phyloP scores from a whole-genome alignment of 2,888 invertebrate genomes.

The Caenorhabditis angaria region DNA sequence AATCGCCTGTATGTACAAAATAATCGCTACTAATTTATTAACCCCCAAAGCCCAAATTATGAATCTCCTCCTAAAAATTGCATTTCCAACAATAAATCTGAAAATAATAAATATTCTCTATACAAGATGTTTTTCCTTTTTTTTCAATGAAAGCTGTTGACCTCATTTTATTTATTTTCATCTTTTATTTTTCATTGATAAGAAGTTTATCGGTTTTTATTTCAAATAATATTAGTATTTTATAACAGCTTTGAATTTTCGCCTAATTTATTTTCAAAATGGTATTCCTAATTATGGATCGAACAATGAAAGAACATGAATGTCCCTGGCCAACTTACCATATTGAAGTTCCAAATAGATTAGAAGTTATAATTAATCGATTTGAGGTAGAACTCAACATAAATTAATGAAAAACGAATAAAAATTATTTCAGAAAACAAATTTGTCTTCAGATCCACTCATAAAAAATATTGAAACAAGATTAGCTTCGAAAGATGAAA shows the following conservation, averaged over 20 bases:
- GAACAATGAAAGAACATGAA: slow-evolving; percentile 50
- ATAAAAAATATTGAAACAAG: slow-evolving; percentile 34
- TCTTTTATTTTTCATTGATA: slow-evolving; percentile 1
- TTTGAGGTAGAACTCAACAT: slow-evolving; percentile 38
- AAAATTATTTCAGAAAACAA: slow-evolving; percentile 12
- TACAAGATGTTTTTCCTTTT: background rate
- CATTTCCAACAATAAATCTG: background rate
- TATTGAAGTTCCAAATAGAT: slow-evolving; percentile 62
- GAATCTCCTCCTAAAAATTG: background rate
- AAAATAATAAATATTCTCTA: no score
- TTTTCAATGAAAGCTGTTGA: background rate
- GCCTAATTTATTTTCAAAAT: no score
- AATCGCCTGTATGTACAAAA: background rate
- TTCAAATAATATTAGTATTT: background rate
- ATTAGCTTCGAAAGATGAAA: slow-evolving; percentile 42
- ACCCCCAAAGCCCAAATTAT: background rate
- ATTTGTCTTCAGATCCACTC: slow-evolving; percentile 7
- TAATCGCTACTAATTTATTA: background rate
- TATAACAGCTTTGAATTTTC: no score
- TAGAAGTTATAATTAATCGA: slow-evolving; percentile 46
- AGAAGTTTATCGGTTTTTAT: background rate
- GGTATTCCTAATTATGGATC: slow-evolving; percentile 40
- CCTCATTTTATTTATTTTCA: slow-evolving; percentile 1
- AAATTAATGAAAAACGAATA: background rate
- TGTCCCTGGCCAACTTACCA: slow-evolving; percentile 65